Evolutionary conservation across 92 coral and sea anemone genomes (phyloP).

Genomic region (Micromussa lordhowensis): DNA sequence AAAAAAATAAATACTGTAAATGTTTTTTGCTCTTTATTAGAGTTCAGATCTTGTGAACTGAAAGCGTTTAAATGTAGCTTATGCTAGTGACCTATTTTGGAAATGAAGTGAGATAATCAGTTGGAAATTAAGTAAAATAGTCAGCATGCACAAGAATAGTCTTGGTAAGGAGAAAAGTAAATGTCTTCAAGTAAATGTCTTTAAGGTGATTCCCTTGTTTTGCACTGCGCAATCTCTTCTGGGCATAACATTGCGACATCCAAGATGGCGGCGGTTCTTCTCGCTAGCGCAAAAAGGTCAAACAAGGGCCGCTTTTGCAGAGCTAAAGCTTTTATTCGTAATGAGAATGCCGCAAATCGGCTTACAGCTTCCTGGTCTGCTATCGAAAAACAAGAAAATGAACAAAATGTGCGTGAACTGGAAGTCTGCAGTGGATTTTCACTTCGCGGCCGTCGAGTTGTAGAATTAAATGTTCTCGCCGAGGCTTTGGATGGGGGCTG

Average conservation of each 20-base stretch:
- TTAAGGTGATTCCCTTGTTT: slow-evolving; percentile 39
- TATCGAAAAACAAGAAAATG: neutral
- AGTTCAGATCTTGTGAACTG: too few species aligned
- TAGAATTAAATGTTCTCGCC: neutral
- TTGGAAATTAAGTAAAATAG: too few species aligned
- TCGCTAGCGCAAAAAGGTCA: neutral
- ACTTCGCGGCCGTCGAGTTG: slow-evolving; percentile 15
- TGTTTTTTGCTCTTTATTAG: too few species aligned
- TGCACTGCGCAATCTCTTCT: neutral
- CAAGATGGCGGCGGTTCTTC: neutral
- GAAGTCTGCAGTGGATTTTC: neutral
- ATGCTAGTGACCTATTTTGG: too few species aligned
- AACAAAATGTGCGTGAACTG: neutral
- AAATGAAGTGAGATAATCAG: too few species aligned
- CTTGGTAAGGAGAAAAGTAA: too few species aligned
- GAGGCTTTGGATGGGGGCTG: slow-evolving; percentile 17
- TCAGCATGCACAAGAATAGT: too few species aligned
- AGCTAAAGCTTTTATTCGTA: neutral
- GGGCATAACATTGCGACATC: neutral
- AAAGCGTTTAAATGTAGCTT: too few species aligned
- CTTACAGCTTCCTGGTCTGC: neutral
- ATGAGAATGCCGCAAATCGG: neutral
- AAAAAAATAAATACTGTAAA: too few species aligned
- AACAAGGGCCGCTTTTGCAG: neutral
- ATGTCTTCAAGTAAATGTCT: too few species aligned